phyloP scores from a whole-genome alignment of 2,888 invertebrate genomes.

The Sycophila texana region DNA sequence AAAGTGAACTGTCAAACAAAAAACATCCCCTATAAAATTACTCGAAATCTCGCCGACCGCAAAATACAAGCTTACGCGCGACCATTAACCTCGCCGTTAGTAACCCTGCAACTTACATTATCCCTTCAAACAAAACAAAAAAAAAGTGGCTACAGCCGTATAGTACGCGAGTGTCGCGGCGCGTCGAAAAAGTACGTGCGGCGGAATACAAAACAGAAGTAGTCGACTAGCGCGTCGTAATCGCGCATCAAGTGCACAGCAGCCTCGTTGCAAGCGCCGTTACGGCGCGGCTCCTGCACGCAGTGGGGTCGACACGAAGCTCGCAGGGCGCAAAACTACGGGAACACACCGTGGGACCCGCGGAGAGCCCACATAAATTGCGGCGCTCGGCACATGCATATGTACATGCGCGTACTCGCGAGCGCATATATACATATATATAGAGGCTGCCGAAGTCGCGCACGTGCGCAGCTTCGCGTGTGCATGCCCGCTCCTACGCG shows the following conservation, averaged over 20 bases:
- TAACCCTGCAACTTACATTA: no score
- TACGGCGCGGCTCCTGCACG: not conserved
- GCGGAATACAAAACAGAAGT: not conserved
- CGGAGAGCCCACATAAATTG: slow-evolving; percentile 9
- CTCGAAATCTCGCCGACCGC: no score
- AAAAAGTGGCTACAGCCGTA: no score
- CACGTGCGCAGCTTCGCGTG: not conserved
- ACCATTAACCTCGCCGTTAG: no score
- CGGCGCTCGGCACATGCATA: not conserved
- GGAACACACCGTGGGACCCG: not conserved
- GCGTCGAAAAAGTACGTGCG: not conserved
- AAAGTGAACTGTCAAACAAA: no score
- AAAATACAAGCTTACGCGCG: no score
- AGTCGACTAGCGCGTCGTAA: not conserved
- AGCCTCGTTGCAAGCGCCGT: not conserved
- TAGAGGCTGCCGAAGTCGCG: not conserved
- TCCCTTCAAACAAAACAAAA: no score
- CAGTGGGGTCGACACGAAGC: not conserved
- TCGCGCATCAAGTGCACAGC: not conserved
- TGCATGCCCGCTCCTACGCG: not conserved
- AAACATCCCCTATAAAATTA: no score
- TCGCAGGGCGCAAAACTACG: slow-evolving; percentile 11
- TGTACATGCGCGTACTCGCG: not conserved
- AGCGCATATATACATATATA: no score
- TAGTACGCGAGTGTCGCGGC: no score